Percentiles rank a stretch among this genome's conserved stretches.
Conservation (phyloP, 92 coral and sea anemone genomes). For the Chrysogorgia sp. region DNA sequence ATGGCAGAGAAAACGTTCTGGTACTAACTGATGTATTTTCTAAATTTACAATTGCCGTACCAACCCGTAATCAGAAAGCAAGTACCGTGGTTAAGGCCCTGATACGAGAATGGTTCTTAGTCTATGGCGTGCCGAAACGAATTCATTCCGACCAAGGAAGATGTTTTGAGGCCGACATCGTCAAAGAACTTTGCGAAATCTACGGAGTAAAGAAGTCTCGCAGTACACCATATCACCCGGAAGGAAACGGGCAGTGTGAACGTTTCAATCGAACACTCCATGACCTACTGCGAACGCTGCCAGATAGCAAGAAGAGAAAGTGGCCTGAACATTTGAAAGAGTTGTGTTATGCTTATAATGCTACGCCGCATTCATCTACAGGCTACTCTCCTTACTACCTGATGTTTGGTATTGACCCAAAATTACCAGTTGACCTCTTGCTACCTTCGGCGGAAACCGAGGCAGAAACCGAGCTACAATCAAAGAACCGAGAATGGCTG, state of each 20-base stretch:
- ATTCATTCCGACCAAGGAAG: slow-evolving; percentile 73
- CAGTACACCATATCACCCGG: slow-evolving; percentile 74
- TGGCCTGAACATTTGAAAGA: slow-evolving; percentile 78
- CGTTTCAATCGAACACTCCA: slow-evolving; percentile 67
- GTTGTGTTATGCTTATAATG: slow-evolving; percentile 69
- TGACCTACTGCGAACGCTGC: slow-evolving; percentile 57
- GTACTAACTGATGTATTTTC: slow-evolving; percentile 67
- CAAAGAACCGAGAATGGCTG: slow-evolving; percentile 24
- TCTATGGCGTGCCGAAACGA: slow-evolving; percentile 62
- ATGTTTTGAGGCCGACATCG: slow-evolving; percentile 57
- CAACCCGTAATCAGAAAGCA: slow-evolving; percentile 62
- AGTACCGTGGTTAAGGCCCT: slow-evolving; percentile 55
- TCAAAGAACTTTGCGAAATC: slow-evolving; percentile 63
- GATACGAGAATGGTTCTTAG: slow-evolving; percentile 65
- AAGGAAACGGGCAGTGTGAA: slow-evolving; percentile 72
- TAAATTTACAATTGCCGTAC: slow-evolving; percentile 60
- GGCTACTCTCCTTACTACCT: slow-evolving; percentile 68
- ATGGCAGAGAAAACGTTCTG: slow-evolving; percentile 60
- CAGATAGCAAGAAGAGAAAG: slow-evolving; percentile 44
- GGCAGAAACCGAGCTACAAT: neutral
- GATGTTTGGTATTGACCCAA: slow-evolving; percentile 62
- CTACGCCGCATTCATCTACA: slow-evolving; percentile 68
- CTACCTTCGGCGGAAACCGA: slow-evolving; percentile 10
- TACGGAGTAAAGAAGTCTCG: slow-evolving; percentile 64
- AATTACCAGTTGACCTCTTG: slow-evolving; percentile 55